Evolutionary conservation across 2,113 vertebrate species (phyloP), one percentile per base, ranked within the genome.

Genomic region (Gallinago undulata): DNA sequence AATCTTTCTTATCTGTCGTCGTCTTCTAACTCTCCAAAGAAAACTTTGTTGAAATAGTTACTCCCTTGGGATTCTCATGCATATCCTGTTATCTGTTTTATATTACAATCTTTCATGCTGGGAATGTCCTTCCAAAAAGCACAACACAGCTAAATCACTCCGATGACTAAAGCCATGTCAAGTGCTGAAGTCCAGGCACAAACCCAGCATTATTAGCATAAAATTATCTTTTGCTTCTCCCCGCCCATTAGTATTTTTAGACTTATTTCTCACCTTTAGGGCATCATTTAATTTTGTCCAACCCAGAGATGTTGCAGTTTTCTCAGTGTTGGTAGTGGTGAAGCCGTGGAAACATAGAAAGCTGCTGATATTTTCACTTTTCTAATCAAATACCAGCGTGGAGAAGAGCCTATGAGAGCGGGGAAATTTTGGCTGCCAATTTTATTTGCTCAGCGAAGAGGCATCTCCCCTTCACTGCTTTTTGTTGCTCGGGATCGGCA

Each of bases 11-110:
- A 95, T 96, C 93, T 96, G 59, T 94, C 10, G 3, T 77, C 57
- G 82, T 85, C 73, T 69, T n/a, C 39, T 87, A 79, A 83, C 70
- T 94, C 72, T 93, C 75, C 82, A 84, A 93, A 96, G 92, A 91
- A 93, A 96, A 95, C 84, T 85, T 92, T 90, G 83, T 89, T 93
- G 92, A 89, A 97, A 93, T 94, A 75, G 91, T 93, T 94, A 74
- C 59, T 96, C 96, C 73, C 83, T 87, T 94, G 83, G 56, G 94
- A 77, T 39, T 95, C 90, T 13, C 41, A 69, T 90, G 93, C 85
- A 86, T 88, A 94, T 96, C 94, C 96, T 96, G 92, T 92, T 93
- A 95, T 95, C 85, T 94, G 93, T 90, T 94, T 95, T 86, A 67
- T 85, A 84, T 94, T 95, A 86, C 64, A 53, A 2, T 70, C 79